These are phyloP conservation scores for Grapholita molesta DNA, from an alignment of 1,140 invertebrate genomes.

Conservation along the genomic window DNA sequence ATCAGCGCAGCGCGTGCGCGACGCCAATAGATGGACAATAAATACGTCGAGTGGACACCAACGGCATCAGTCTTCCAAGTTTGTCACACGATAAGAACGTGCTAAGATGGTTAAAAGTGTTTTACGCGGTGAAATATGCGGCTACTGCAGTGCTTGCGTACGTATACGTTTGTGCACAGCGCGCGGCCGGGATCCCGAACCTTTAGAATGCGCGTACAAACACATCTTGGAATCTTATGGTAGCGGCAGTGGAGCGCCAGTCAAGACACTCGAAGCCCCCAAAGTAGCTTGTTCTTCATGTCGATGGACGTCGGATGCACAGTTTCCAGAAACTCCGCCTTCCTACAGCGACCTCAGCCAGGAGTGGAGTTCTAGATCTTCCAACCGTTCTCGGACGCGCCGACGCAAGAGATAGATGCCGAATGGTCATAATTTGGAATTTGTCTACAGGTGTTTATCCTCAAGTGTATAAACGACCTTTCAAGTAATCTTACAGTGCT, in stretches of 20 bases:
- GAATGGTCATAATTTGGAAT: neutral
- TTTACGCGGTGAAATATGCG: slow-evolving; percentile 59
- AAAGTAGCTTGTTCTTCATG: slow-evolving; percentile 59
- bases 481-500: too few species aligned
- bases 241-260: slow-evolving; percentile 20
- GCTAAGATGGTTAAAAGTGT: slow-evolving; percentile 49
- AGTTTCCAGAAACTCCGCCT: slow-evolving; percentile 69
- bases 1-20: slow-evolving; percentile 65
- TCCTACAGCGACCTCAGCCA: slow-evolving; percentile 65
- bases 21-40: slow-evolving; percentile 54
- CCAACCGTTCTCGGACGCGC: slow-evolving; percentile 48
- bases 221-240: slow-evolving; percentile 67
- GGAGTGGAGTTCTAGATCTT: slow-evolving; percentile 66
- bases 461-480: neutral
- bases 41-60: slow-evolving; percentile 49
- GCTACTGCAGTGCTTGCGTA: slow-evolving; percentile 69
- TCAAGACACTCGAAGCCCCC: slow-evolving; percentile 44
- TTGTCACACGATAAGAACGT: slow-evolving; percentile 32
- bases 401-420: slow-evolving; percentile 60
- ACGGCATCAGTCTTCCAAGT: slow-evolving; percentile 49
- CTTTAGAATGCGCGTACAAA: slow-evolving; percentile 66
- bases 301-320: slow-evolving; percentile 68
- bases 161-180: slow-evolving; percentile 57
- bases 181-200: slow-evolving; percentile 59
- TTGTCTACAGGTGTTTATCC: neutral